These are phyloP conservation scores for Ictalurus furcatus DNA, from an alignment of 2,113 vertebrate species.

Conservation along the genomic window DNA sequence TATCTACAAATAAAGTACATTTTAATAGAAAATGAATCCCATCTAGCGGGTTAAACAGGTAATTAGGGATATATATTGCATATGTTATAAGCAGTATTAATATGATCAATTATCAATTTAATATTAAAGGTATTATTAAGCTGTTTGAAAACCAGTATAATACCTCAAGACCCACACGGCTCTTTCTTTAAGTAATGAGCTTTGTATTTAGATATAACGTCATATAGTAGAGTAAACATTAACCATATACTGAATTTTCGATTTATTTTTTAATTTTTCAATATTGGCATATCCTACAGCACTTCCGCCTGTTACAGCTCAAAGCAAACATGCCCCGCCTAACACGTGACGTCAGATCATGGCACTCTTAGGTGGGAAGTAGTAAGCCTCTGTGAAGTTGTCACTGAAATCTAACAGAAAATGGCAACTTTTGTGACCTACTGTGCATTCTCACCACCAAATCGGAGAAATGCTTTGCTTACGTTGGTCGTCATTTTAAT, in stretches of 20 bases:
- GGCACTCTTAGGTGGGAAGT: conserved; percentile 51
- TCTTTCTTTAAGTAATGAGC: neutral
- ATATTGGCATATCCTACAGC: neutral
- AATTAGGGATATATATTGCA: neutral
- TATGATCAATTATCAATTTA: neutral
- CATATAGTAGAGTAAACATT: neutral
- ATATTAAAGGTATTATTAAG: neutral
- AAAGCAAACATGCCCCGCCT: neutral
- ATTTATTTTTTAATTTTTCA: neutral
- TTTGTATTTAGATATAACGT: neutral
- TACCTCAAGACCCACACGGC: neutral
- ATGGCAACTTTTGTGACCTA: conserved; percentile 57
- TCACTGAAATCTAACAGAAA: conserved; percentile 36
- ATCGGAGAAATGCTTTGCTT: conserved; percentile 32
- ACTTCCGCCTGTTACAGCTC: neutral
- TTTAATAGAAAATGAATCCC: neutral
- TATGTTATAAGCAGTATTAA: neutral
- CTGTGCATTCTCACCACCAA: neutral
- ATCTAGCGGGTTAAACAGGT: neutral
- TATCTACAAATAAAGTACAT: neutral
- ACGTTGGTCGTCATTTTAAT: conserved; percentile 48
- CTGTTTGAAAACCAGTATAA: neutral
- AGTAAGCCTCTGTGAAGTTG: conserved; percentile 50
- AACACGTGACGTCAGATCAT: conserved; percentile 24
- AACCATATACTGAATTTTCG: neutral